phyloP scores from a whole-genome alignment of 2,797 vertebrate genomes.

The Limosa lapponica region DNA sequence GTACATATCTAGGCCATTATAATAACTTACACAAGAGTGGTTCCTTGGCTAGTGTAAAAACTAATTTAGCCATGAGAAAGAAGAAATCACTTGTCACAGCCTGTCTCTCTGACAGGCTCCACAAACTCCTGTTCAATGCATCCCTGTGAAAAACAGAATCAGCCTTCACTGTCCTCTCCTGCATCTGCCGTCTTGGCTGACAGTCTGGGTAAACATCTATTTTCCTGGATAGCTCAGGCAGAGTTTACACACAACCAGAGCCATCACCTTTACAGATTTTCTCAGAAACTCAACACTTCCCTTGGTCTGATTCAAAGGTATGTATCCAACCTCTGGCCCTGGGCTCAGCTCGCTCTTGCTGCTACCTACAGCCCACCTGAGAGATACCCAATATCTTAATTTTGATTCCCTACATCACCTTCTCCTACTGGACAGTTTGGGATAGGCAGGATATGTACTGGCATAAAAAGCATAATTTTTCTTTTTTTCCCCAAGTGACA shows the following conservation, averaged over 20 bases:
- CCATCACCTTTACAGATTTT: background rate
- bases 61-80: constrained; percentile 19
- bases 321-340: background rate
- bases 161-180: background rate
- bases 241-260: background rate
- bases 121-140: background rate
- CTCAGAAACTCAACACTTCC: background rate
- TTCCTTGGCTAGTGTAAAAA: background rate
- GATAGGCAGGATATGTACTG: background rate
- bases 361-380: background rate
- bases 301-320: background rate
- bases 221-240: background rate
- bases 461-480: background rate
- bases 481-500: background rate
- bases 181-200: background rate
- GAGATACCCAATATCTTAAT: background rate
- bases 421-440: background rate
- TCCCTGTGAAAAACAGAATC: background rate
- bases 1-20: background rate
- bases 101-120: background rate
- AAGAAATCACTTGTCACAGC: constrained; percentile 19
- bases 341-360: background rate
- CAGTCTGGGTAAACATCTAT: background rate
- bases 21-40: background rate
- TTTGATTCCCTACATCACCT: background rate